These are phyloP conservation scores for Leucosticte australis DNA, from an alignment of 2,113 vertebrate genomes.

Conservation along the genomic window DNA sequence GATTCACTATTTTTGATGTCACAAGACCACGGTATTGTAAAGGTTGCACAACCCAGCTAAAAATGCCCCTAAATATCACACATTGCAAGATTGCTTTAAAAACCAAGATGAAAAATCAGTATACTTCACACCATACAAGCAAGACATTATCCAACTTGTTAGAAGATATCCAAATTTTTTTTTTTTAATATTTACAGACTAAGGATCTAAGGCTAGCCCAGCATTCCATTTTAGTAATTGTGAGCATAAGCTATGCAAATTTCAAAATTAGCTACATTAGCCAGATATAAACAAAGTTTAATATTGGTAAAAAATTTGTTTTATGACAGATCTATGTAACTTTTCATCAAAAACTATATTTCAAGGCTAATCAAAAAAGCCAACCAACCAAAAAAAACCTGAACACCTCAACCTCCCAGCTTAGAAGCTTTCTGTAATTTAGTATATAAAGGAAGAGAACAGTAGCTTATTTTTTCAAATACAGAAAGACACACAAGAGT, in stretches of 20 bases:
- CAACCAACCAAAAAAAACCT: too few species aligned
- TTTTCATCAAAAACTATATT: not conserved
- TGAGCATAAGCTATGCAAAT: not conserved
- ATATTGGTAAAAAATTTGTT: not conserved
- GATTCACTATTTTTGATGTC: not conserved
- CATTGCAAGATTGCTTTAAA: not conserved
- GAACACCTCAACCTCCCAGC: not conserved
- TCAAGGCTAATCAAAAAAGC: not conserved
- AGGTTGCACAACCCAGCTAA: not conserved
- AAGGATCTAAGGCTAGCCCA: not conserved
- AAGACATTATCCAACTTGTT: not conserved
- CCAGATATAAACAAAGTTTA: not conserved
- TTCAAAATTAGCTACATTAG: not conserved
- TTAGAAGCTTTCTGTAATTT: not conserved
- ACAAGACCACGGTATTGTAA: not conserved
- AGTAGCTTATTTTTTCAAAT: not conserved
- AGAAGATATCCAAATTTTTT: not conserved
- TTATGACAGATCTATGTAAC: not conserved
- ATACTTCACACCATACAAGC: not conserved
- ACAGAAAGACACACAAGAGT: not conserved
- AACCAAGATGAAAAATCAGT: not conserved
- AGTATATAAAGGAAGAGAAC: not conserved
- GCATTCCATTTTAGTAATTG: not conserved
- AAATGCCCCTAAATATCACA: not conserved
- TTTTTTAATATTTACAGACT: not conserved